A percentile compares a stretch with the other conserved stretches of the same genome.
Conservation (phyloP, 1,140 invertebrate species). For the Thaumetopoea pityocampa region DNA sequence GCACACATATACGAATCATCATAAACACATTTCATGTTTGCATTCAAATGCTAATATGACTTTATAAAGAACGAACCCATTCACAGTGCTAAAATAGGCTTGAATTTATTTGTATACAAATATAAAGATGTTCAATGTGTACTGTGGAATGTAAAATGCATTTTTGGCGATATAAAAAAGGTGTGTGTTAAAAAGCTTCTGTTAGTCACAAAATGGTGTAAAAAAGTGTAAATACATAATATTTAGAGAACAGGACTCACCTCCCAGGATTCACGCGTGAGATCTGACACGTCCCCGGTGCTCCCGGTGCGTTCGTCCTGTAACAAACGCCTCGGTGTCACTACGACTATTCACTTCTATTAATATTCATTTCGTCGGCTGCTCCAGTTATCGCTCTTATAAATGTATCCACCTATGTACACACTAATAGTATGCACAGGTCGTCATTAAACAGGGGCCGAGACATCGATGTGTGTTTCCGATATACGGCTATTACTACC, state of each 20-base stretch:
- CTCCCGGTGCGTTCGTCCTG: constrained; percentile 78
- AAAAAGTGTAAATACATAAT: constrained; percentile 6
- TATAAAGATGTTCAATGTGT: constrained; percentile 43
- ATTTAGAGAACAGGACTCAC: constrained; percentile 76
- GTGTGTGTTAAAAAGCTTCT: constrained; percentile 25
- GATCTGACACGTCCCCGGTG: constrained; percentile 85
- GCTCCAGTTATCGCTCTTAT: too few relatives aligned
- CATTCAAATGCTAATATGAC: too few relatives aligned
- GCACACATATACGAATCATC: too few relatives aligned
- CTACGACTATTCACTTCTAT: too few relatives aligned
- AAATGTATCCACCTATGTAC: too few relatives aligned
- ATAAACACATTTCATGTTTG: too few relatives aligned
- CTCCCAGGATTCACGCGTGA: constrained; percentile 94
- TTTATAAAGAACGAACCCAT: constrained; percentile 15
- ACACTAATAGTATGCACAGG: too few relatives aligned
- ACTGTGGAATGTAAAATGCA: constrained; percentile 41
- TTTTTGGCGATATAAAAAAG: constrained; percentile 20
- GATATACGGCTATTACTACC: too few relatives aligned
- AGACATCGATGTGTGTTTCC: too few relatives aligned
- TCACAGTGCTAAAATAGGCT: constrained; percentile 20
- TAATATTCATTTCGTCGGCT: too few relatives aligned
- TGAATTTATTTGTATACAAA: constrained; percentile 15
- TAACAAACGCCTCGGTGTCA: constrained; percentile 2
- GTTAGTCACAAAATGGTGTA: constrained; percentile 23
- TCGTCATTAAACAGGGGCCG: too few relatives aligned